Base-by-base conservation (phyloP, 2,888 invertebrate species). In the Macrophya alboannulata region DNA sequence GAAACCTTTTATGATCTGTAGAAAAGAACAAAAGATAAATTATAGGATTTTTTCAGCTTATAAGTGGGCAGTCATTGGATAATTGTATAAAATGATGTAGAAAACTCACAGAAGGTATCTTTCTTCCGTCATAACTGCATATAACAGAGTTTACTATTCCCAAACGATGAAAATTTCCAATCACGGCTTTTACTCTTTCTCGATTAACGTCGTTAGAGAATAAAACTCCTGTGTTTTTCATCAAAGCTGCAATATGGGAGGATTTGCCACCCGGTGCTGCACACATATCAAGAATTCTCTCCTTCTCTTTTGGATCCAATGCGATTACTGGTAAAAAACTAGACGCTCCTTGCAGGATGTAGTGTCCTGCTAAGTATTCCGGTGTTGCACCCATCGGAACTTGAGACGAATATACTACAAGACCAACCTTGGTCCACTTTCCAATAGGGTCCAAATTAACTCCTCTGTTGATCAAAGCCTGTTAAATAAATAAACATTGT, bases 261-360 rank as follows among this genome's bases (percentile, higher is more conserved):
- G 99, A 98, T 94, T 99, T 99, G 10, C 99, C 99, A 76, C 99
- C 99, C 0, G 99, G 99, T 0, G 99, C 99, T 0, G 99, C 97
- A 92, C 99, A 98, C 98, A 99, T 98, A 92, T 99, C 99, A 51
- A 99, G 95, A 88, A 99, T 96, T 88, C 97, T 95, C 94, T 99
- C 99, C 91, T 98, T 97, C 94, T 98, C 99, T 94, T 99, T 98
- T 0, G 99, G 99, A 0, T 98, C 99, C 84, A 99, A 94, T 0
- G 99, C 98, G 98, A 99, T 99, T 0, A 99, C 99, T 0, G 99
- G 99, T 84, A 99, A 94, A 91, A 99, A 96, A 94, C 99, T 99
- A 1, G 99, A 98, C 17, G 99, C 99, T 10, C 99, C 99, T 94
- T 98, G 99, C 85, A 99, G 95, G 92, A 99, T 98, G 92, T 99